phyloP scores from a whole-genome alignment of 2,113 vertebrate genomes.

The Bufo gargarizans region DNA sequence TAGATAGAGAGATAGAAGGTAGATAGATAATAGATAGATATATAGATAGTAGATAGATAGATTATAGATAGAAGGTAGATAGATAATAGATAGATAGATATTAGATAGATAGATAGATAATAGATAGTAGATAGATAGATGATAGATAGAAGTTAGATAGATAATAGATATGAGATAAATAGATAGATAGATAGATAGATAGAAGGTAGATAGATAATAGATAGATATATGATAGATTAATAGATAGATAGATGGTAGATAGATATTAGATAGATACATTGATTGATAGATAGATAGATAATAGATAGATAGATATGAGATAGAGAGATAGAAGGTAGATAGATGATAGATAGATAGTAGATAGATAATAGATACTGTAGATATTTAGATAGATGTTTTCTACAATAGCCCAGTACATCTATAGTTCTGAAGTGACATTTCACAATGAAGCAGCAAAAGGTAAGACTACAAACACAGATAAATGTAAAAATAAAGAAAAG shows the following conservation, averaged over 20 bases:
- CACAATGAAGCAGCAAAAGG: background rate
- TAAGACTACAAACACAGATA: background rate
- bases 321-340: background rate
- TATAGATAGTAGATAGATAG: background rate
- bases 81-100: background rate
- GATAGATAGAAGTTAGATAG: background rate
- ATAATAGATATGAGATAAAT: background rate
- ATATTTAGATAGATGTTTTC: too few species aligned
- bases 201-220: background rate
- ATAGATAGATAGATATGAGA: background rate
- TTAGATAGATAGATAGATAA: background rate
- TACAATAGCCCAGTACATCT: background rate
- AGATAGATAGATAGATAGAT: background rate
- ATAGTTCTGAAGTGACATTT: background rate
- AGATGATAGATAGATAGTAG: too few species aligned
- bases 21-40: too few species aligned
- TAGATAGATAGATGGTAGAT: background rate
- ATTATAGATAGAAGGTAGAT: background rate
- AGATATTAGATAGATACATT: background rate
- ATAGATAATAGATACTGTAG: too few species aligned
- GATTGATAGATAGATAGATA: conserved; percentile 62
- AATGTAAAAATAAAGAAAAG: conserved; percentile 67
- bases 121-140: background rate
- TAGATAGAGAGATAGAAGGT: conserved; percentile 59
- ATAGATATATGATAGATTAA: background rate